Percentiles rank a stretch among this genome's conserved stretches.
phyloP scores from a whole-genome alignment of 2,113 vertebrate species.

The Lamprologus ornatipinnis region DNA sequence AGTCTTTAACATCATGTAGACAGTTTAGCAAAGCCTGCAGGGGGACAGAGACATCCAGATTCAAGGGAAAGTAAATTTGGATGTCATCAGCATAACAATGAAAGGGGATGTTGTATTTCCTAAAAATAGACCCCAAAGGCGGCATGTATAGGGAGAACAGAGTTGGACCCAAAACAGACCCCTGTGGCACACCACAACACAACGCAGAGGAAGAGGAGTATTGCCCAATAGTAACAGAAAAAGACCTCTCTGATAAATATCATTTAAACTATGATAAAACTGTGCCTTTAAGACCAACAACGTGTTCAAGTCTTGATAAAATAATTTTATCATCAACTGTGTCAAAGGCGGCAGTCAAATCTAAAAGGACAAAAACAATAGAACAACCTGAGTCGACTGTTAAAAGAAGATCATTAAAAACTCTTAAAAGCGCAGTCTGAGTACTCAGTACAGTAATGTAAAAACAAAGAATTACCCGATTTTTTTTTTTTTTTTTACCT shows the following conservation, averaged over 20 bases:
- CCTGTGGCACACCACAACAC: neutral
- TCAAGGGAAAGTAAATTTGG: neutral
- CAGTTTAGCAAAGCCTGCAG: neutral
- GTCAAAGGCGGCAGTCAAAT: neutral
- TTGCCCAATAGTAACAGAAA: neutral
- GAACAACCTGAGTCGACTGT: neutral
- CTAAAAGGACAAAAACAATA: neutral
- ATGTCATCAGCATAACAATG: neutral
- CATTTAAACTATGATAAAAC: neutral
- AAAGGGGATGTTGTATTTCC: neutral
- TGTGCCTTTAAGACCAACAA: neutral
- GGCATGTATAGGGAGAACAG: neutral
- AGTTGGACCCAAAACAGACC: neutral
- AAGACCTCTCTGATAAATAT: neutral
- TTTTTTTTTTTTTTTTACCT: neutral
- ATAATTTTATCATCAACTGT: neutral
- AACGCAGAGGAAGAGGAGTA: neutral
- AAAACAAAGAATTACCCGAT: neutral
- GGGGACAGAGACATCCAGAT: neutral
- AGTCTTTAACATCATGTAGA: neutral
- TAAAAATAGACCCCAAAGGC: neutral
- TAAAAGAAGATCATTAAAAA: neutral
- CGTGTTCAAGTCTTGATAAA: neutral
- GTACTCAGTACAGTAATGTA: neutral
- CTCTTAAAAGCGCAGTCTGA: neutral